Evolutionary conservation across 2,888 invertebrate species (phyloP).

Genomic region (Hydrotaea diabolus): DNA sequence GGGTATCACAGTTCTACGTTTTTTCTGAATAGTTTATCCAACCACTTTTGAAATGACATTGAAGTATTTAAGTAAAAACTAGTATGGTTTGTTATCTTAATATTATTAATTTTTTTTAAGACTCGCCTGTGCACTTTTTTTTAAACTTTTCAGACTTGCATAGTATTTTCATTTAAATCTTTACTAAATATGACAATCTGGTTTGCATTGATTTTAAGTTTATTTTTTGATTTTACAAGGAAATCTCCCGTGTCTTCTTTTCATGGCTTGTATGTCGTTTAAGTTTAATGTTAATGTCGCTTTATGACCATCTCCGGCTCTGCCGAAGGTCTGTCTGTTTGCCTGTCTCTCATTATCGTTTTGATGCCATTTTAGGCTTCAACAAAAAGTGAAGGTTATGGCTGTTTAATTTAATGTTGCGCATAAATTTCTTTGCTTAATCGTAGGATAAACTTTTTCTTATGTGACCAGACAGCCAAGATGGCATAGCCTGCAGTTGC

Average conservation of each 20-base stretch:
- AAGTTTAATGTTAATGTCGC: slow-evolving; percentile 15
- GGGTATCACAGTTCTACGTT: neutral
- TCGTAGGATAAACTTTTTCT: slow-evolving; percentile 59
- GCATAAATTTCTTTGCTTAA: slow-evolving; percentile 61
- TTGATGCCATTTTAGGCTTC: neutral
- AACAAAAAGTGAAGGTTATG: slow-evolving; percentile 58
- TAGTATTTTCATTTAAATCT: slow-evolving; percentile 7
- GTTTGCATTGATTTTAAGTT: slow-evolving; percentile 50
- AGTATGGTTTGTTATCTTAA: neutral
- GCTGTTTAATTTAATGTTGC: slow-evolving; percentile 48
- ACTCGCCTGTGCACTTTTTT: neutral
- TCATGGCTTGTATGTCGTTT: slow-evolving; percentile 4
- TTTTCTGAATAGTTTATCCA: neutral
- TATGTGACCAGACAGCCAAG: neutral
- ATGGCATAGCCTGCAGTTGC: neutral
- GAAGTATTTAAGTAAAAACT: neutral
- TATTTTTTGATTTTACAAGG: neutral
- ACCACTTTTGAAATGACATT: slow-evolving; percentile 1
- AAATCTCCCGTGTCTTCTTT: slow-evolving; percentile 15
- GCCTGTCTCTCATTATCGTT: neutral
- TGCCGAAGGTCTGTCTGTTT: slow-evolving; percentile 10
- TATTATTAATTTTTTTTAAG: slow-evolving; percentile 19
- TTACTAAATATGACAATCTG: slow-evolving; percentile 58
- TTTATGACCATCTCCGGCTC: slow-evolving; percentile 26
- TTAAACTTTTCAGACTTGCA: neutral